Base-by-base conservation (phyloP, 1,140 invertebrate species). In the Atopsyche davidsoni region DNA sequence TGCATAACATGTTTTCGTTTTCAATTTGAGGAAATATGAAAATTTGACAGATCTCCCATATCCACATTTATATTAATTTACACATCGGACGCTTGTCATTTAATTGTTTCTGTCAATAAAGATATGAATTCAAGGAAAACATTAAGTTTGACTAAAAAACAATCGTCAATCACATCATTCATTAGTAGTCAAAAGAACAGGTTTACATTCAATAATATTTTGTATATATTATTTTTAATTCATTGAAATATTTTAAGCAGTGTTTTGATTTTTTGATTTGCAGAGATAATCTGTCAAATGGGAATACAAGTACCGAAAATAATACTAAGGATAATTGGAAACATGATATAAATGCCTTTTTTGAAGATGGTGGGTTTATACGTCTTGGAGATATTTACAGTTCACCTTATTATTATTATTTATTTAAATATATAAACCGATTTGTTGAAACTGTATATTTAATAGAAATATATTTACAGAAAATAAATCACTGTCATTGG, bases 101-200 rank as follows among this genome's bases (percentile, higher is more conserved):
- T n/a, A n/a, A n/a, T n/a, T n/a, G n/a, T n/a, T n/a, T n/a, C n/a
- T n/a, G n/a, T n/a, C n/a, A n/a, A n/a, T n/a, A n/a, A n/a, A n/a
- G n/a, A n/a, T n/a, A 47, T 47, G 45, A 17, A 11, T 11, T 47
- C 22, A 10, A n/a, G 22, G 25, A 47, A 47, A 24, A 21, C 45
- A 17, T 24, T 47, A 24, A 47, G 45, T 24, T 39, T 47, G 14
- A 32, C 22, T 21, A 49, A 49, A 25, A 48, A 48, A 32, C 47
- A 49, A 31, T 41, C 47, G 10, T 41, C 47, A 2, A 31, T 49
- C 19, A 36, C 41, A 18, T 41, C 47, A 21, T 49, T 41, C 18
- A 41, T 49, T 3, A 41, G 41, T 21, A 31, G 23, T 23, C 13
- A 18, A 31, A 34, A 38, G 7, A 23, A 16, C 14, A 47, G 45